A percentile compares a stretch with the other conserved stretches of the same genome.
Evolutionary conservation across 2,888 invertebrate genomes (phyloP).

Genomic region (Ditylenchus weischeri): DNA sequence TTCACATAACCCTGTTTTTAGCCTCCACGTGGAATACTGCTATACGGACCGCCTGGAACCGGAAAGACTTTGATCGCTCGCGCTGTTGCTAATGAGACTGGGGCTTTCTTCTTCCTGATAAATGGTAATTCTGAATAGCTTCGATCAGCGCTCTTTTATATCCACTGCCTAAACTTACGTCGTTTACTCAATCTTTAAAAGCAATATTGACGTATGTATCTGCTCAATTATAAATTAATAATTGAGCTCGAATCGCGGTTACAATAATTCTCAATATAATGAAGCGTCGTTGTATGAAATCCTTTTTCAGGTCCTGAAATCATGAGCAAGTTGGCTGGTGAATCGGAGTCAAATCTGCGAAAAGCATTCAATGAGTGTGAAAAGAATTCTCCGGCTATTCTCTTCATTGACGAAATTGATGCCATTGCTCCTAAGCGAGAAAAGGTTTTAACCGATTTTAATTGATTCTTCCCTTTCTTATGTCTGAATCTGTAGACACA

Average conservation of each 20-base stretch:
- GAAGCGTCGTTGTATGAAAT: no score
- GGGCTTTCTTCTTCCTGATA: slow-evolving; percentile 99
- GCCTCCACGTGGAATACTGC: slow-evolving; percentile 92
- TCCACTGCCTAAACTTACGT: neutral
- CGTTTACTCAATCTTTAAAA: slow-evolving; percentile 11
- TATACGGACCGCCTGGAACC: slow-evolving; percentile 82
- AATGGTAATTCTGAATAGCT: neutral
- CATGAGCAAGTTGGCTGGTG: slow-evolving; percentile 98
- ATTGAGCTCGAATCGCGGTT: slow-evolving; percentile 12
- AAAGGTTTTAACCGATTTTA: slow-evolving; percentile 68
- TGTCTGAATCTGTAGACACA: slow-evolving; percentile 70
- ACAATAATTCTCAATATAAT: slow-evolving; percentile 1
- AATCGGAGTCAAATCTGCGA: slow-evolving; percentile 96
- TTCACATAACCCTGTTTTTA: slow-evolving; percentile 64
- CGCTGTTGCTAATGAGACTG: slow-evolving; percentile 98
- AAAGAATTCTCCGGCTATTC: slow-evolving; percentile 97
- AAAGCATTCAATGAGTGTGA: slow-evolving; percentile 99
- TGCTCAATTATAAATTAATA: slow-evolving; percentile 5
- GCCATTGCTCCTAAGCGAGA: slow-evolving; percentile 99
- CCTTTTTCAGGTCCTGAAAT: slow-evolving; percentile 81
- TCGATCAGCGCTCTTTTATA: neutral
- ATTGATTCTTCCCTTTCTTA: neutral
- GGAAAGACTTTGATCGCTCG: slow-evolving; percentile 96
- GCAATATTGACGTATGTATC: slow-evolving; percentile 11
- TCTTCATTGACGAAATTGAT: slow-evolving; percentile 97